Evolutionary conservation across 2,888 invertebrate genomes (phyloP), one percentile per base, ranked within the genome.

Genomic region (Nineta flava): DNA sequence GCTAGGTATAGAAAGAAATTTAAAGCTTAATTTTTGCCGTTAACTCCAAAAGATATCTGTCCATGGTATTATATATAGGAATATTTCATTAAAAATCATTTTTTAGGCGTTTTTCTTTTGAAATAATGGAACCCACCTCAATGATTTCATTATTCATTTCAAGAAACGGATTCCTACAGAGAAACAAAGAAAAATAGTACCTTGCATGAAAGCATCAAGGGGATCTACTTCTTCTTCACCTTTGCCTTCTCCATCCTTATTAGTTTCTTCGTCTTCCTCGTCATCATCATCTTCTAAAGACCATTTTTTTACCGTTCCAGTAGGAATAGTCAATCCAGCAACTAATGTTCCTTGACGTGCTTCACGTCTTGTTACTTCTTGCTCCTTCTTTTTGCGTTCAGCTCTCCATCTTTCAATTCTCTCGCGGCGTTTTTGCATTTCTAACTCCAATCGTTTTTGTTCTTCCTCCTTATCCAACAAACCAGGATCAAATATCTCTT

Each of bases 161-260:
- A 5, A 15, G 41, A 2, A 45, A 46, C n/a, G n/a, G n/a, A n/a
- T n/a, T n/a, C n/a, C n/a, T n/a, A 47, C 13, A 32, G 50, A 15
- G 21, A 48, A 31, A 46, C 9, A 19, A 5, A 19, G 7, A 3
- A 26, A 3, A 6, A 26, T 26, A 26, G 7, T 51, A 62, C 84
- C 88, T 67, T 83, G 82, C 99, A 99, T 99, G 62, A 86, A 99
- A 6, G 96, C 97, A 75, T 99, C 99, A 26, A 99, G 70, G 0
- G 97, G 87, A 72, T 99, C 97, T 45, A 90, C 79, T 54, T 88
- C 87, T 57, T 81, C 83, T 53, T 70, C 73, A 49, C 65, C 69
- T 44, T 67, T 65, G 43, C 66, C 65, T 48, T 67, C 69, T 38
- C 67, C 70, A 48, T 64, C 65, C 46, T 61, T 57, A 47, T 63